Evolutionary conservation across 2,113 vertebrate species (phyloP).

Genomic region (Alouatta palliata): DNA sequence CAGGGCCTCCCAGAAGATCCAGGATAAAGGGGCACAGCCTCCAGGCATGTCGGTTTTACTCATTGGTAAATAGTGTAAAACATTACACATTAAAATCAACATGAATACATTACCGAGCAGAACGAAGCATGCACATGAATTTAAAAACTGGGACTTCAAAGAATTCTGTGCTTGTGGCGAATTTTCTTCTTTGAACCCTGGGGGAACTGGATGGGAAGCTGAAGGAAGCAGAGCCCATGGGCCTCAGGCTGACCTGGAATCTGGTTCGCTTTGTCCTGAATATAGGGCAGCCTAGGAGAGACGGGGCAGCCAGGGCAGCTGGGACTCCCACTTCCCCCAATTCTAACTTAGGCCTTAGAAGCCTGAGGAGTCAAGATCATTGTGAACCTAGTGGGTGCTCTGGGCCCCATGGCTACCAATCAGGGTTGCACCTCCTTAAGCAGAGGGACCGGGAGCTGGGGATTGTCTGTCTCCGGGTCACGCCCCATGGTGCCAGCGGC

Average conservation of each 20-base stretch:
- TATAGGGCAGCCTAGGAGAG: fast-evolving
- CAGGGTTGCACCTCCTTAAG: not conserved
- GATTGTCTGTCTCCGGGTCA: not conserved
- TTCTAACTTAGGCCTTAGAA: not conserved
- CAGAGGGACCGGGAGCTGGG: not conserved
- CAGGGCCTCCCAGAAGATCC: not conserved
- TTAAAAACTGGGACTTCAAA: slow-evolving; percentile 7
- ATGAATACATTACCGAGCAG: not conserved
- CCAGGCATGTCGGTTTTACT: not conserved
- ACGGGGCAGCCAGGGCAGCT: not conserved
- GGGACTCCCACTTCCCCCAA: no score
- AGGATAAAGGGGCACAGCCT: not conserved
- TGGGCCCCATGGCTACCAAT: not conserved
- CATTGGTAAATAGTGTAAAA: not conserved
- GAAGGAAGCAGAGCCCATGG: not conserved
- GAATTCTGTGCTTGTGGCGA: not conserved
- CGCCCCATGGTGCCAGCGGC: not conserved
- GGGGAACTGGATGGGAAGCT: not conserved
- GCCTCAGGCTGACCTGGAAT: fast-evolving
- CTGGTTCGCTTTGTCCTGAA: not conserved
- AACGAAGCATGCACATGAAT: not conserved
- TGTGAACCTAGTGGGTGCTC: not conserved
- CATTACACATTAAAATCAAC: slow-evolving; percentile 21
- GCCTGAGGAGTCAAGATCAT: not conserved
- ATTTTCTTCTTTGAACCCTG: not conserved